phyloP scores from a whole-genome alignment of 1,140 invertebrate genomes.

The Heliconius himera region DNA sequence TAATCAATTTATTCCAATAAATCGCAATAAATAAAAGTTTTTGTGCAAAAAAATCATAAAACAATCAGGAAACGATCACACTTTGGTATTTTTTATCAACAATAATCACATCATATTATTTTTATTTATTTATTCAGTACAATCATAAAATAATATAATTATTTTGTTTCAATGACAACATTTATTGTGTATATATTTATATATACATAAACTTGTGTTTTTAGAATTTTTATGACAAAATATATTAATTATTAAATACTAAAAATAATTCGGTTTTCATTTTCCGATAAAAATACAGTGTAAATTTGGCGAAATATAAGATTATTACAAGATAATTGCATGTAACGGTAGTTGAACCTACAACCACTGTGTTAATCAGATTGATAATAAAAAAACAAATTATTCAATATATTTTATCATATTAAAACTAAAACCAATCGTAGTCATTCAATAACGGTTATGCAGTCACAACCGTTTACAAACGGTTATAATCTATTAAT shows the following conservation, averaged over 20 bases:
- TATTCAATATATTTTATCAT: neutral
- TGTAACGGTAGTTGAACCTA: too few species aligned
- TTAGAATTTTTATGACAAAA: neutral
- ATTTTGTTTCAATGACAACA: neutral
- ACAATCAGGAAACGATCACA: slow-evolving; percentile 7
- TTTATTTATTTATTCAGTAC: slow-evolving; percentile 2
- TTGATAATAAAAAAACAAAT: neutral
- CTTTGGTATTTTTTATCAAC: neutral
- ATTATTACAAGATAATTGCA: too few species aligned
- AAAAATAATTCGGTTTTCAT: neutral
- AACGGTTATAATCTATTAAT: too few species aligned
- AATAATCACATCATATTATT: neutral
- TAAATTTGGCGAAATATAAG: neutral
- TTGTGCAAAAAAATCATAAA: slow-evolving; percentile 22
- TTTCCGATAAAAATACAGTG: too few species aligned
- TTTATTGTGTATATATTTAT: neutral
- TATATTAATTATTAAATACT: neutral
- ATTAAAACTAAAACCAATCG: neutral
- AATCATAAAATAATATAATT: neutral
- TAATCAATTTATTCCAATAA: slow-evolving; percentile 11
- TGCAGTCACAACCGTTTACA: neutral
- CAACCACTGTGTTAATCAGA: neutral
- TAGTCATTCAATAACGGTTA: neutral
- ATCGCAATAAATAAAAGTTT: slow-evolving; percentile 11
- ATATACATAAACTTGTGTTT: neutral